Base-by-base conservation (phyloP, 2,888 invertebrate genomes). In the Tribolium freemani region DNA sequence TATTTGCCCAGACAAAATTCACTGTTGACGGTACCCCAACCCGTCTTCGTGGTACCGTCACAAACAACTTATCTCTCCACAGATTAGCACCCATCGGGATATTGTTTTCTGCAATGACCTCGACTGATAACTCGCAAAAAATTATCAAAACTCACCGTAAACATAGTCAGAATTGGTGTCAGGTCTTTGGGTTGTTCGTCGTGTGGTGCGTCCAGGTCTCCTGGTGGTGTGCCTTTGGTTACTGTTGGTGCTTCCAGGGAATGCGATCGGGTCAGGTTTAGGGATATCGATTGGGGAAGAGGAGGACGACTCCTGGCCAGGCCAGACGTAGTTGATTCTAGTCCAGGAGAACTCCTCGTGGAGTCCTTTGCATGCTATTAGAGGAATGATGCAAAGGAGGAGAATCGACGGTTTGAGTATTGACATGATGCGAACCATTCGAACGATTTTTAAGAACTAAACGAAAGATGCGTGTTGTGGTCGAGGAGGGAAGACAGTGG, bases 21-120 rank as follows among this genome's bases (percentile, higher is more conserved):
- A 89, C 82, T 6, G 88, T 87, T 2, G 88, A 86, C n/a, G 88
- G 87, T 38, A 88, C 86, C 9, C 91, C 91, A 21, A 87, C 85
- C 73, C 91, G 89, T 82, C 95, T 88, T 61, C 94, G 87, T 0
- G 95, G 94, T 44, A 94, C 88, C 0, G 94, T 92, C 1, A 94
- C 84, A 78, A 94, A 93, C 2, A 94, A 81, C 75, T 92, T 90
- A 75, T 92, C 89, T 0, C 88, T 87, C 83, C 92, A 92, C 5
- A 88, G 87, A 66, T 91, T 91, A 0, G 90, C 86, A 0, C 93
- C 93, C 87, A 93, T 90, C 0, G 93, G 93, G 3, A 92, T 88
- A 80, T 92, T 92, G 84, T 92, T 91, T 76, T 83, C 87, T 87
- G 75, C 48, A 82, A 83, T 44, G 60, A 50, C 63, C 8, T 31